Conservation (phyloP, 2,888 invertebrate species). For the Halictus ligatus region DNA sequence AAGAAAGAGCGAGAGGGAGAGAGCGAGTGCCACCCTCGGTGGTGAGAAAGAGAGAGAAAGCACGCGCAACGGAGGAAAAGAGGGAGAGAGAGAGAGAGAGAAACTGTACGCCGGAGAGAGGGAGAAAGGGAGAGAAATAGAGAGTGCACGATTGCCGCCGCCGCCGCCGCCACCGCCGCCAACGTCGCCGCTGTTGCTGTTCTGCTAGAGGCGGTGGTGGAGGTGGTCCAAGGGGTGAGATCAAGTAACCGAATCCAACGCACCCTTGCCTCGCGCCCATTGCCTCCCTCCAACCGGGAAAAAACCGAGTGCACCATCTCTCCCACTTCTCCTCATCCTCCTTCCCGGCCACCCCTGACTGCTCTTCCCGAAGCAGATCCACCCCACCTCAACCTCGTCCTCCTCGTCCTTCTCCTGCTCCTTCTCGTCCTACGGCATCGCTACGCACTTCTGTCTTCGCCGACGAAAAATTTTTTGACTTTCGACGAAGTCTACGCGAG, state of each 20-base stretch:
- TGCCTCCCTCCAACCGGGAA: conserved; percentile 69
- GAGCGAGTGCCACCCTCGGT: conserved; percentile 13
- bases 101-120: conserved; percentile 27
- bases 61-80: conserved; percentile 33
- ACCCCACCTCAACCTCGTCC: conserved; percentile 46
- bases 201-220: conserved; percentile 63
- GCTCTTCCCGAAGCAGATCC: conserved; percentile 68
- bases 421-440: background rate
- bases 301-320: conserved; percentile 77
- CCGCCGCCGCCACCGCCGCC: conserved; percentile 35
- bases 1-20: conserved; percentile 40
- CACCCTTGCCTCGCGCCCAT: conserved; percentile 78
- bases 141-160: conserved; percentile 62
- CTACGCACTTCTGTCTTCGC: conserved; percentile 50
- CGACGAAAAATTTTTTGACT: conserved; percentile 67
- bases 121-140: conserved; percentile 35
- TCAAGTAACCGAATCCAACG: conserved; percentile 84
- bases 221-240: conserved; percentile 77
- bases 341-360: conserved; percentile 64
- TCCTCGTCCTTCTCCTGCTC: conserved; percentile 23
- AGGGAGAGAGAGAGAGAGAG: conserved; percentile 27
- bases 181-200: conserved; percentile 53
- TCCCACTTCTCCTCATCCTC: conserved; percentile 65
- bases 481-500: conserved; percentile 32
- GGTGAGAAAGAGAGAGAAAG: conserved; percentile 26